Percentiles rank a stretch among this genome's conserved stretches.
Evolutionary conservation across 2,888 invertebrate species (phyloP).

Genomic region (Aphidoletes aphidimyza): DNA sequence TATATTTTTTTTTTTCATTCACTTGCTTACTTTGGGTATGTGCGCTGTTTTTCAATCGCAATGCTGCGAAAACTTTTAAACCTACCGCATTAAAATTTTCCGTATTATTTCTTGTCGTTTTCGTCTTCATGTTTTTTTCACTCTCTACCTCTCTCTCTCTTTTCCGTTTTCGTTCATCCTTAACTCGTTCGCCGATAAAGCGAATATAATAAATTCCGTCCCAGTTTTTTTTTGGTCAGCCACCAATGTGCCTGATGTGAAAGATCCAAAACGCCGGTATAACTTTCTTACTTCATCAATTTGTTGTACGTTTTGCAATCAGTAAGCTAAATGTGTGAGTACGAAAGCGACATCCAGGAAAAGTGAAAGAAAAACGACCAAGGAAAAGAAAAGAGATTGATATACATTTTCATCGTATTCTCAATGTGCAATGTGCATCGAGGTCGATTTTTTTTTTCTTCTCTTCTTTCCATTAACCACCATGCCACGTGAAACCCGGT

Average conservation of each 20-base stretch:
- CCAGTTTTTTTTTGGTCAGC: conserved; percentile 16
- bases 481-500: neutral
- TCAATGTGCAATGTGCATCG: conserved; percentile 26
- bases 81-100: conserved; percentile 42
- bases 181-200: conserved; percentile 46
- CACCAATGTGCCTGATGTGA: too few relatives aligned
- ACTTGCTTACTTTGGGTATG: conserved; percentile 1
- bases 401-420: neutral
- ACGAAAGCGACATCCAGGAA: too few relatives aligned
- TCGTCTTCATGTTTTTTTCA: too few relatives aligned
- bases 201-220: conserved; percentile 6
- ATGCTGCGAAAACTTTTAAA: conserved; percentile 37
- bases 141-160: too few relatives aligned
- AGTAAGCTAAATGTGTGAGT: conserved; percentile 24
- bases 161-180: too few relatives aligned
- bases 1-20: neutral
- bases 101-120: conserved; percentile 38
- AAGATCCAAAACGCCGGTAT: too few relatives aligned
- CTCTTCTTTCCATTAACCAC: neutral
- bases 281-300: conserved; percentile 48
- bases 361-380: too few relatives aligned
- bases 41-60: conserved; percentile 31
- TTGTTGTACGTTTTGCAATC: conserved; percentile 28
- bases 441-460: neutral
- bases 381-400: too few relatives aligned